Conservation (phyloP, 1,140 invertebrate species). For the Drosophila ogumai region DNA sequence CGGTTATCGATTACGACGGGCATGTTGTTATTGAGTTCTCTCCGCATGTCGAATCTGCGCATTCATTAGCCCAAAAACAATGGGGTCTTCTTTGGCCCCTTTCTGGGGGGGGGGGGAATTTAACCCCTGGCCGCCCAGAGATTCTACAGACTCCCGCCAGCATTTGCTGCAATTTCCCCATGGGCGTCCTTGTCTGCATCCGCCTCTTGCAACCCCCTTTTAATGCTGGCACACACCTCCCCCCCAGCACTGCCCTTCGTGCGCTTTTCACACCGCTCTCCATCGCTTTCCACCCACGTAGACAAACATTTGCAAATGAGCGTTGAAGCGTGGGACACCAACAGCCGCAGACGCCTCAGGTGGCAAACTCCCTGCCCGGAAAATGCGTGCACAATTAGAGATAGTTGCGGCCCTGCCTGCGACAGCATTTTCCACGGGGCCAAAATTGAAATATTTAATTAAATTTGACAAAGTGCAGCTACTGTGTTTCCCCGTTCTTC, state of each 20-base stretch:
- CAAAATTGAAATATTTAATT: slow-evolving; percentile 72
- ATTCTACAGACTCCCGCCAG: slow-evolving; percentile 9
- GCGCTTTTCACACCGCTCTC: slow-evolving; percentile 53
- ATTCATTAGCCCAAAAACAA: slow-evolving; percentile 12
- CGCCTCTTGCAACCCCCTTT: background rate
- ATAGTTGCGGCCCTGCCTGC: slow-evolving; percentile 34
- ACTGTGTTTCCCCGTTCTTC: background rate
- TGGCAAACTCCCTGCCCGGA: slow-evolving; percentile 23
- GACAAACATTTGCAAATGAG: slow-evolving; percentile 77
- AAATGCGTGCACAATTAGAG: slow-evolving; percentile 67
- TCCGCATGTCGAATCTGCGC: background rate
- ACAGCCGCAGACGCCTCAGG: slow-evolving; percentile 54
- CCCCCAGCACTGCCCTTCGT: background rate
- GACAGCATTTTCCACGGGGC: slow-evolving; percentile 20
- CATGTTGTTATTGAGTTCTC: slow-evolving; percentile 4
- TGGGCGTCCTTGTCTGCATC: slow-evolving; percentile 18
- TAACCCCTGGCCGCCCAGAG: slow-evolving; percentile 8
- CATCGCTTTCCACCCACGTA: slow-evolving; percentile 31
- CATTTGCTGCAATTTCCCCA: slow-evolving; percentile 58
- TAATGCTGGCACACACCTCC: background rate
- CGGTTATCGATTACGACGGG: slow-evolving; percentile 1
- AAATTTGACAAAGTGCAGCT: slow-evolving; percentile 52
- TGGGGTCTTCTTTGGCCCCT: background rate
- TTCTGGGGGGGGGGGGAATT: background rate
- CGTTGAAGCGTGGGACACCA: slow-evolving; percentile 62